Percentiles rank a stretch among this genome's conserved stretches.
Evolutionary conservation across 2,113 vertebrate genomes (phyloP).

Genomic region (Sakesphorus luctuosus): DNA sequence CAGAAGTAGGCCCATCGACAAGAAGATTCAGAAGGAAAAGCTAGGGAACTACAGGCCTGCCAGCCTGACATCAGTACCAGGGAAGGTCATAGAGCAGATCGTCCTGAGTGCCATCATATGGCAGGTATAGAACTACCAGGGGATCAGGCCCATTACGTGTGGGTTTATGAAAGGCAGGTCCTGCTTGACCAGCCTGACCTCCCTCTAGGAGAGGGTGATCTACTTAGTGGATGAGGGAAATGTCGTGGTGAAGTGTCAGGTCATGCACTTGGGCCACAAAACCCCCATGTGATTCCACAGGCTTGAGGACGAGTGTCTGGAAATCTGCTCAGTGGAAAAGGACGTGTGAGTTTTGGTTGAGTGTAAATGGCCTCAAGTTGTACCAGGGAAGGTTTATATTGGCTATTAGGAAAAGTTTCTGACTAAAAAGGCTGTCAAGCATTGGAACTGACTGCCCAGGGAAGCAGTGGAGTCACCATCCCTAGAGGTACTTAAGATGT

Average conservation of each 20-base stretch:
- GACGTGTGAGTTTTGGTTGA: not conserved
- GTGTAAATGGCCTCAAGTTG: not conserved
- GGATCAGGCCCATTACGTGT: not conserved
- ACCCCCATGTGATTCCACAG: not conserved
- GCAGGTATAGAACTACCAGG: not conserved
- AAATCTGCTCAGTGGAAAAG: not conserved
- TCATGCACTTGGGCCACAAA: not conserved
- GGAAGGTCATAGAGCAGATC: not conserved
- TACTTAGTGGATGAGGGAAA: not conserved
- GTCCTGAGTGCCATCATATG: not conserved
- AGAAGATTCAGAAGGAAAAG: not conserved
- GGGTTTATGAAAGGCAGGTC: not conserved
- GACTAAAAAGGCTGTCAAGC: not conserved
- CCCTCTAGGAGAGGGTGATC: not conserved
- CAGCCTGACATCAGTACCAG: not conserved
- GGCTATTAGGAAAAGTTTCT: not conserved
- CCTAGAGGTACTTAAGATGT: not conserved
- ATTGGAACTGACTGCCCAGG: not conserved
- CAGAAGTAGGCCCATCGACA: not conserved
- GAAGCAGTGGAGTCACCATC: not conserved
- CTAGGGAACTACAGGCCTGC: not conserved
- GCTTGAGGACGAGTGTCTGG: not conserved
- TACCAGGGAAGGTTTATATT: not conserved
- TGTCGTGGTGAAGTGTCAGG: fast-evolving
- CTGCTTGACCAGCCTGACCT: not conserved